Evolutionary conservation across 2,797 vertebrate species (phyloP).

Genomic region (Lateolabrax maculatus): DNA sequence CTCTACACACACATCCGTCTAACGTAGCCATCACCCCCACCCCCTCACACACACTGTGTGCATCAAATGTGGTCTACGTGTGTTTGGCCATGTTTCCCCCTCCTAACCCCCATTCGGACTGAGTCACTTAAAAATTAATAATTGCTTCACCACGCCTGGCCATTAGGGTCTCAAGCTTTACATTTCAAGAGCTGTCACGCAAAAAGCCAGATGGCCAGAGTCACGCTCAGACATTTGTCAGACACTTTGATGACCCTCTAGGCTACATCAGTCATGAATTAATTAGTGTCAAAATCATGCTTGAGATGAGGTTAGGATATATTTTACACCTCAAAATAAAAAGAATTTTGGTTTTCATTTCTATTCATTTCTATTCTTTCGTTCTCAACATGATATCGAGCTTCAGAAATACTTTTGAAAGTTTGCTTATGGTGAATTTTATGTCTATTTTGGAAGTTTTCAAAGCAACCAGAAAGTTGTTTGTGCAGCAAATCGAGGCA

Average conservation of each 20-base stretch:
- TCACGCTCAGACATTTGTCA: slow-evolving; percentile 25
- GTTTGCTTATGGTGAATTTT: neutral
- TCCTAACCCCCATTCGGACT: slow-evolving; percentile 13
- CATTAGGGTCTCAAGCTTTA: slow-evolving; percentile 18
- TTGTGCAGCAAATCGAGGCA: neutral
- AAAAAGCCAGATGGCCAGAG: slow-evolving; percentile 45
- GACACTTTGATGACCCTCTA: neutral
- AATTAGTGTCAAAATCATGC: slow-evolving; percentile 48
- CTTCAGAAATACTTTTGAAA: neutral
- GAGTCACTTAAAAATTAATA: slow-evolving; percentile 64
- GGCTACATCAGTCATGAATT: slow-evolving; percentile 41
- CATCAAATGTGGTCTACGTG: slow-evolving; percentile 56
- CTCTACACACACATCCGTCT: slow-evolving; percentile 12
- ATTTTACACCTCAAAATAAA: neutral
- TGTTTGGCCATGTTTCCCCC: slow-evolving; percentile 44
- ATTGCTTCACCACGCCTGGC: slow-evolving; percentile 25
- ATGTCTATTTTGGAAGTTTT: neutral
- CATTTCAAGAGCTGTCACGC: slow-evolving; percentile 15
- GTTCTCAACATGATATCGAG: neutral
- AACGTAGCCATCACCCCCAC: neutral
- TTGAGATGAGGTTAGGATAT: neutral
- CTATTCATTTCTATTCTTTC: too few relatives aligned
- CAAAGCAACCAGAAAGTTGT: neutral
- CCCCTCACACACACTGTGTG: slow-evolving; percentile 1
- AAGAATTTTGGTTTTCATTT: neutral